Evolutionary conservation across 2,797 vertebrate species (phyloP).

Genomic region (Vireo griseus): DNA sequence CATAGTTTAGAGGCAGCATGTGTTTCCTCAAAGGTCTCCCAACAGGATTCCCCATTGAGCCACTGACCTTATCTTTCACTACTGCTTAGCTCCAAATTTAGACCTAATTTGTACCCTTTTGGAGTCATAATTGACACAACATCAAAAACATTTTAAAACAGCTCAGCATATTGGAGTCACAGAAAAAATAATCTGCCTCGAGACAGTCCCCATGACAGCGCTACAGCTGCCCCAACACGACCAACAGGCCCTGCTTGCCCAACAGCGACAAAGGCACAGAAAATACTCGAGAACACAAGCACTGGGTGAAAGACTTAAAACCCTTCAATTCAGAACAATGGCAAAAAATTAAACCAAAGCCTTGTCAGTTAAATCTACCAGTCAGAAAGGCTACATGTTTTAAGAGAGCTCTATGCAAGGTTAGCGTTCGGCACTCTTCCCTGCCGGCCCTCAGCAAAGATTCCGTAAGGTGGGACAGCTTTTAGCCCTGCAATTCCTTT

Average conservation of each 20-base stretch:
- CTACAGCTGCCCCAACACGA: background rate
- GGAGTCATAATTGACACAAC: background rate
- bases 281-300: fast-evolving
- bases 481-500: conserved; percentile 16
- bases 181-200: fast-evolving
- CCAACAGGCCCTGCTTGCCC: background rate
- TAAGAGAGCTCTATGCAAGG: background rate
- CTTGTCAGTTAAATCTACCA: background rate
- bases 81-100: background rate
- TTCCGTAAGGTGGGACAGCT: fast-evolving
- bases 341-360: background rate
- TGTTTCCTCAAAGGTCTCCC: background rate
- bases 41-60: background rate
- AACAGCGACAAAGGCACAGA: fast-evolving
- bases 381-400: background rate
- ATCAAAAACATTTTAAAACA: background rate
- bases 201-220: fast-evolving
- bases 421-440: fast-evolving
- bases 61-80: background rate
- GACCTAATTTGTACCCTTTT: background rate
- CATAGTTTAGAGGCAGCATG: background rate
- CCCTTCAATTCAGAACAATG: fast-evolving
- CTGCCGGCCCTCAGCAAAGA: no score
- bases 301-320: background rate
- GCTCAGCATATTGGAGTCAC: fast-evolving